phyloP scores from a whole-genome alignment of 2,797 vertebrate species.

The Pseudotriccus pelzelni region DNA sequence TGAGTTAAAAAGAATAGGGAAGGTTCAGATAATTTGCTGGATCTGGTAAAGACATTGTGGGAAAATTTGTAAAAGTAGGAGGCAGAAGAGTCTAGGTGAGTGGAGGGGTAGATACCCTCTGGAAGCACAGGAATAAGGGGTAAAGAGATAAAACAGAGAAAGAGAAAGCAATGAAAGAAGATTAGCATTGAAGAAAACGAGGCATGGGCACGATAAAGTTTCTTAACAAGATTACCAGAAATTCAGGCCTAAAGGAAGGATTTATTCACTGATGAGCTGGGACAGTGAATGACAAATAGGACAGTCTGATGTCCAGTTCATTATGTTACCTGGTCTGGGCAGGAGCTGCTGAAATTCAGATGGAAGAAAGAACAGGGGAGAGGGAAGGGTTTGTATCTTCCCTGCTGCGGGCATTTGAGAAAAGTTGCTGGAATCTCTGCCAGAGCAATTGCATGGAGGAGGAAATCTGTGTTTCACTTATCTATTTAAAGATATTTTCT shows the following conservation, averaged over 20 bases:
- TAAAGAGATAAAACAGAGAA: background rate
- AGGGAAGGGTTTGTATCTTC: background rate
- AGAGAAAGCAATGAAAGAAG: background rate
- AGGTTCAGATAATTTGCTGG: background rate
- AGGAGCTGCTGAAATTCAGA: background rate
- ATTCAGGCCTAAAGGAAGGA: background rate
- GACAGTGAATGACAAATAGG: background rate
- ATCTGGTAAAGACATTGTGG: background rate
- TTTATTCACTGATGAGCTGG: background rate
- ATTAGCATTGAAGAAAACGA: background rate
- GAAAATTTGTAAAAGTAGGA: background rate
- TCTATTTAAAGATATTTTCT: background rate
- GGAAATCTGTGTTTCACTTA: background rate
- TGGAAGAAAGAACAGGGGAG: background rate
- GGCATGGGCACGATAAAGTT: background rate
- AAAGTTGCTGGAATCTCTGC: background rate
- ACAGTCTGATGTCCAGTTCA: background rate
- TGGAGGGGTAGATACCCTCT: background rate
- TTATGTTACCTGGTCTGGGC: background rate
- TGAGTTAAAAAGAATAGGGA: background rate
- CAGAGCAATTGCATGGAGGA: background rate
- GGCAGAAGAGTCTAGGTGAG: background rate
- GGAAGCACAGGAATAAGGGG: background rate
- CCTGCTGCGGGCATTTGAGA: background rate
- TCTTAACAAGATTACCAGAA: background rate